A percentile compares a stretch with the other conserved stretches of the same genome.
These are phyloP conservation scores for Pseudomyrmex pallidus DNA, from an alignment of 1,140 invertebrate species.

Conservation along the genomic window DNA sequence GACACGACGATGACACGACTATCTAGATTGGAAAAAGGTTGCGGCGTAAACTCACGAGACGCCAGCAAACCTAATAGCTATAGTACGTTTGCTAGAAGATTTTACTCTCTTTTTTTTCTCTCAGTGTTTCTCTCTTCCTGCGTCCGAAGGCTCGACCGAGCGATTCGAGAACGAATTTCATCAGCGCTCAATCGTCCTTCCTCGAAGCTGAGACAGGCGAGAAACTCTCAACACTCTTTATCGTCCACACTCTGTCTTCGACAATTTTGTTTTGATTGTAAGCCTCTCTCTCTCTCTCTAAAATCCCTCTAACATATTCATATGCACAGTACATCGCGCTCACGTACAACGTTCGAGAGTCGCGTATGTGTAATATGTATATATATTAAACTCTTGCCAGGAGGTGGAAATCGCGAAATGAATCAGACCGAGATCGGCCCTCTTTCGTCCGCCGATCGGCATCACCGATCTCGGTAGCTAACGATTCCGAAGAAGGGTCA, in stretches of 20 bases:
- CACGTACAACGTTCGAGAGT: constrained; percentile 46
- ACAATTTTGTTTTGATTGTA: constrained; percentile 72
- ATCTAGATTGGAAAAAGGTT: constrained; percentile 79
- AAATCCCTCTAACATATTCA: constrained; percentile 55
- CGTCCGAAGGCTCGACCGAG: constrained; percentile 19
- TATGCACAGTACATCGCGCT: constrained; percentile 57
- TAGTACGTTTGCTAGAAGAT: constrained; percentile 62
- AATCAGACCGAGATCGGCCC: constrained; percentile 14
- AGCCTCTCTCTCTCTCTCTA: constrained; percentile 65
- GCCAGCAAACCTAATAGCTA: constrained; percentile 61
- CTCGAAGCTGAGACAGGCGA: constrained; percentile 20
- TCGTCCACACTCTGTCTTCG: constrained; percentile 43
- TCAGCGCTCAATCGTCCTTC: constrained; percentile 34
- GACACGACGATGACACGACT: constrained; percentile 77
- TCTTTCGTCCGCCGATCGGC: constrained; percentile 12
- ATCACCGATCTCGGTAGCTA: constrained; percentile 14
- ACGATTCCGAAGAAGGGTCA: constrained; percentile 24
- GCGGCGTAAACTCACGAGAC: constrained; percentile 66
- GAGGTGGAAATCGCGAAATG: constrained; percentile 22
- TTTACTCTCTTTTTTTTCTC: constrained; percentile 26
- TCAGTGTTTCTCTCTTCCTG: not conserved
- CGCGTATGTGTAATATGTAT: constrained; percentile 25
- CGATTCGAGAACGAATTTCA: constrained; percentile 31
- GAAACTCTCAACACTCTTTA: constrained; percentile 35
- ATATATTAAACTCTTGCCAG: constrained; percentile 42